Evolutionary conservation across 2,888 invertebrate species (phyloP).

Genomic region (Caenorhabditis japonica): DNA sequence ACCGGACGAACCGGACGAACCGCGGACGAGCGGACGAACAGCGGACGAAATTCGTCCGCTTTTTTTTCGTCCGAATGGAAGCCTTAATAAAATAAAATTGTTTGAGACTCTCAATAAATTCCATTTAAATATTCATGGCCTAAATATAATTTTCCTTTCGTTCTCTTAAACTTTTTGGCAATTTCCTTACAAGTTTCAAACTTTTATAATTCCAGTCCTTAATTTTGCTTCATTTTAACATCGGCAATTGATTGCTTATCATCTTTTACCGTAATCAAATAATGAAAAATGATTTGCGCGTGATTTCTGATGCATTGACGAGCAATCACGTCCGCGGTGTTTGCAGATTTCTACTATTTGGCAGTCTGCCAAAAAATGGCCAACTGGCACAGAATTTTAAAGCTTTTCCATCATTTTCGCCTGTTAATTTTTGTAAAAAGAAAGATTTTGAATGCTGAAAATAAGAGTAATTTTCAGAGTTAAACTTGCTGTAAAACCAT

Average conservation of each 20-base stretch:
- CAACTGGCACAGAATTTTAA: constrained; percentile 2
- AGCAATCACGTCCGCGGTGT: constrained; percentile 28
- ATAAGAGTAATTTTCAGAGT: not conserved
- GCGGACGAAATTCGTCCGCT: no score
- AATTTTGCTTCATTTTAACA: not conserved
- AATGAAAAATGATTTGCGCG: constrained; percentile 12
- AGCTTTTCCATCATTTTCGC: not conserved
- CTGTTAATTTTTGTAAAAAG: not conserved
- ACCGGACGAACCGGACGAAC: no score
- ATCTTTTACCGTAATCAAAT: constrained; percentile 20
- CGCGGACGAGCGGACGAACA: no score
- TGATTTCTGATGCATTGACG: constrained; percentile 2
- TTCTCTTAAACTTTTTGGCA: no score
- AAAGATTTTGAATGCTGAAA: not conserved
- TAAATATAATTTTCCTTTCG: no score
- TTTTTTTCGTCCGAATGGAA: no score
- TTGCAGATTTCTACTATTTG: constrained; percentile 37
- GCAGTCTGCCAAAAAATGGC: constrained; percentile 27
- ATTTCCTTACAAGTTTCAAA: not conserved
- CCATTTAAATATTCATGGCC: no score
- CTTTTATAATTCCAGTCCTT: not conserved
- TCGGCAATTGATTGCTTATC: constrained; percentile 1
- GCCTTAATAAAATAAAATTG: no score
- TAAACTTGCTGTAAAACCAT: no score
- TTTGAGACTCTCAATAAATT: no score